Evolutionary conservation across 64 coral and sea anemone genomes (phyloP).

Genomic region (Actinia equina): DNA sequence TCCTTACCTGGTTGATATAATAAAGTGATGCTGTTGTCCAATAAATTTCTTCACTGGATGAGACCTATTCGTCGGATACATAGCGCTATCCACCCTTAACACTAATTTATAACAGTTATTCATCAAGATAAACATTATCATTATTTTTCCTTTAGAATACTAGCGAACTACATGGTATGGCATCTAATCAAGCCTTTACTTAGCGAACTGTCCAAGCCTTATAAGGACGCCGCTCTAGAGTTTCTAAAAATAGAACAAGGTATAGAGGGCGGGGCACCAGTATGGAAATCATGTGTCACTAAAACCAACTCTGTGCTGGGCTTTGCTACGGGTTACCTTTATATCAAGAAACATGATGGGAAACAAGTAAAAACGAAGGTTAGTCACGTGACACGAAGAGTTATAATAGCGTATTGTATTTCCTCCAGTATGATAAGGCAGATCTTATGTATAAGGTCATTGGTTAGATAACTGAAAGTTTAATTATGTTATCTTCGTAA

Average conservation of each 20-base stretch:
- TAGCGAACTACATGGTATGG: constrained; percentile 99
- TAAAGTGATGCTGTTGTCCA: too few relatives aligned
- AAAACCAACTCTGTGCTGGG: constrained; percentile 92
- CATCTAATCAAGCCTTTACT: constrained; percentile 93
- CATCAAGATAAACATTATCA: too few relatives aligned
- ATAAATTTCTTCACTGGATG: too few relatives aligned
- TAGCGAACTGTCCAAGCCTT: constrained; percentile 79
- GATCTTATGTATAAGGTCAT: too few relatives aligned
- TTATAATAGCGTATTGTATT: neutral
- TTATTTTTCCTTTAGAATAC: constrained; percentile 43
- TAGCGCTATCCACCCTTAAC: too few relatives aligned
- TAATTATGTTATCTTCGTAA: too few relatives aligned
- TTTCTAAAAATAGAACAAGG: constrained; percentile 76
- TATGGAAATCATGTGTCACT: constrained; percentile 77
- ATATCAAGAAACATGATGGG: constrained; percentile 74
- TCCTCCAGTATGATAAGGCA: too few relatives aligned
- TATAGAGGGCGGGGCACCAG: constrained; percentile 53
- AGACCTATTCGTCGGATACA: too few relatives aligned
- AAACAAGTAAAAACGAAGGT: constrained; percentile 81
- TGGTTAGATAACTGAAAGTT: too few relatives aligned
- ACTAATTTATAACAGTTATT: too few relatives aligned
- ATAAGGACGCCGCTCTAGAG: constrained; percentile 66
- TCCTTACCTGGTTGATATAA: too few relatives aligned
- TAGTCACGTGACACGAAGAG: neutral
- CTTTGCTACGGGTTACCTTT: constrained; percentile 81